Evolutionary conservation across 2,113 vertebrate species (phyloP), one percentile per base, ranked within the genome.

Genomic region (Forbesichthys agassizii): DNA sequence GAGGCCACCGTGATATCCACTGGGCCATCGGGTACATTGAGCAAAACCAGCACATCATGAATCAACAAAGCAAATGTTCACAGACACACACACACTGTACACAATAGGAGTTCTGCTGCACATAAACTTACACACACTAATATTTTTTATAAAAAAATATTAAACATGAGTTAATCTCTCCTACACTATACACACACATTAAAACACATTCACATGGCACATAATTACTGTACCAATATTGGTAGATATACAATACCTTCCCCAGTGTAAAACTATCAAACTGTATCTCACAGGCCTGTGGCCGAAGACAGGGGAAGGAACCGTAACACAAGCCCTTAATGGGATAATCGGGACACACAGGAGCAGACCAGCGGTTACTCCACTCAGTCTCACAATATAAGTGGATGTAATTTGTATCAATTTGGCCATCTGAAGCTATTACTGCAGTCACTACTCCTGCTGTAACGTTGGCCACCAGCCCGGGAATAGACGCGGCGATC

Each of bases 351-450:
- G 72, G 66, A 79, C 63, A 79, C 79, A 80, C 77, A 76, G 74
- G 68, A 77, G 71, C 48, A 82, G 78, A 69, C 67, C 74, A 62
- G 76, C 64, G 73, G 81, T 77, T 48, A 53, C 81, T 64, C 66
- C 75, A 69, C 77, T 86, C 77, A 77, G 73, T 74, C 71, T 73
- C 72, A 75, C 71, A 53, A 61, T 55, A 66, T 83, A 85, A 89
- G 75, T 84, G 83, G 74, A 75, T 73, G 76, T 79, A 71, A 90
- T 90, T 86, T 87, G 72, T 87, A 85, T 86, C 86, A 88, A 80
- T 88, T 87, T 84, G 82, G 71, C 68, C 74, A 84, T 80, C 74
- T 61, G 33, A 69, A 73, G 74, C 84, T 69, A 82, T 89, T 88
- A 88, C 67, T 75, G 70, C 74, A 66, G 68, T 78, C 68, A 66